Evolutionary conservation across 1,140 invertebrate species (phyloP).

Genomic region (Mya arenaria): DNA sequence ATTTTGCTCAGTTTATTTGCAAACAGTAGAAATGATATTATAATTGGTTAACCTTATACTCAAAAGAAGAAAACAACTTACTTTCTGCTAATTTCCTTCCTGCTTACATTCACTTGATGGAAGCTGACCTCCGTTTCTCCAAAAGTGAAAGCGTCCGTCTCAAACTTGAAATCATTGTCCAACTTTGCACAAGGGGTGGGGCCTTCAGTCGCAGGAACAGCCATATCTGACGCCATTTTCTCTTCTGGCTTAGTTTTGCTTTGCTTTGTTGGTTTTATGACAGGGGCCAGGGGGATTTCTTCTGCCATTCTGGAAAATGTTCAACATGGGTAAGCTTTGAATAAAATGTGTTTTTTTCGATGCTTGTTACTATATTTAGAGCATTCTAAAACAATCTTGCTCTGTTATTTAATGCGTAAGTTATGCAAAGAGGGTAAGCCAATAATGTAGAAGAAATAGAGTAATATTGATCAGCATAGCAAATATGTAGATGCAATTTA

Average conservation of each 20-base stretch:
- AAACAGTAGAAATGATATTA: no score
- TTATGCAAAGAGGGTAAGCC: no score
- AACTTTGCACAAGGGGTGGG: conserved; percentile 23
- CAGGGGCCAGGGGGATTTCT: neutral
- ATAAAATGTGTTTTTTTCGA: no score
- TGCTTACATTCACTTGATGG: conserved; percentile 32
- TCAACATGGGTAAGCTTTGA: no score
- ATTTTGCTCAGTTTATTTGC: no score
- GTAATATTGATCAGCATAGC: no score
- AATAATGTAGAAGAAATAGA: no score
- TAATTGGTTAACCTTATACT: neutral
- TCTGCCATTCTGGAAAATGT: conserved; percentile 8
- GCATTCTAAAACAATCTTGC: no score
- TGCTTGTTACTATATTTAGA: no score
- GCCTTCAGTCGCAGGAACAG: neutral
- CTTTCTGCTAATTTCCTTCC: conserved; percentile 43
- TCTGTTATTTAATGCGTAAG: no score
- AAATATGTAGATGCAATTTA: no score
- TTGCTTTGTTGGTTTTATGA: neutral
- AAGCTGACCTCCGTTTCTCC: conserved; percentile 30
- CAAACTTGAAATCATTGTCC: neutral
- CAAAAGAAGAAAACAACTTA: conserved; percentile 11
- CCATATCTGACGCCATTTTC: conserved; percentile 12
- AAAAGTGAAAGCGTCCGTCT: conserved; percentile 30
- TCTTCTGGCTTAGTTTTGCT: neutral